A percentile compares a stretch with the other conserved stretches of the same genome.
Conservation (phyloP, 2,113 vertebrate species). For the Meleagris gallopavo region DNA sequence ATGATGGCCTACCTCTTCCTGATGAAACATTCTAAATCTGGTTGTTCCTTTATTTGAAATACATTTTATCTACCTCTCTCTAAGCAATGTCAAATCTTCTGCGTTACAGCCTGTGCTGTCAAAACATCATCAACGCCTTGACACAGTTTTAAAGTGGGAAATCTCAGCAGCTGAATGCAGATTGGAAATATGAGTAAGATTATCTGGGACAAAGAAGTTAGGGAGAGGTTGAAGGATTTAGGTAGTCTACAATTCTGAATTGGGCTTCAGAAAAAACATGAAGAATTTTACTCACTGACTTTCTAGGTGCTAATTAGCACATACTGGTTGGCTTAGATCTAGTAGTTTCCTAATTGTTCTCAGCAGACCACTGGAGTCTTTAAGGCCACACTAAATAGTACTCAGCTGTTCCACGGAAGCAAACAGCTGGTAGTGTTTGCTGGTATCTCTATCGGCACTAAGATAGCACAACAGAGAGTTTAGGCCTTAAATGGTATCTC, state of each 20-base stretch:
- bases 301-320: neutral
- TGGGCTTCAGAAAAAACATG: neutral
- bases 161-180: conserved; percentile 30
- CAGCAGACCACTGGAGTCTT: neutral
- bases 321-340: neutral
- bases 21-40: neutral
- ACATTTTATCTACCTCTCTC: neutral
- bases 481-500: neutral
- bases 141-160: conserved; percentile 55
- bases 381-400: neutral
- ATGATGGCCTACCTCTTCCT: neutral
- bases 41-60: neutral
- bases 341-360: neutral
- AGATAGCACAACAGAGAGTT: neutral
- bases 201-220: conserved; percentile 7
- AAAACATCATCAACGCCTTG: conserved; percentile 56
- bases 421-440: neutral
- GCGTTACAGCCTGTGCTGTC: conserved; percentile 38
- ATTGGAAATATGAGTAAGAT: neutral
- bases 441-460: neutral
- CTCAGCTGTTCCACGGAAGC: neutral
- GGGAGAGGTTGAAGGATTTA: neutral
- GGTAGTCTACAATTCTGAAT: neutral
- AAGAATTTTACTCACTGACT: neutral
- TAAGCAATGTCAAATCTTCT: conserved; percentile 23